Evolutionary conservation across 2,797 vertebrate genomes (phyloP), one percentile per base, ranked within the genome.

Genomic region (Gila robusta): DNA sequence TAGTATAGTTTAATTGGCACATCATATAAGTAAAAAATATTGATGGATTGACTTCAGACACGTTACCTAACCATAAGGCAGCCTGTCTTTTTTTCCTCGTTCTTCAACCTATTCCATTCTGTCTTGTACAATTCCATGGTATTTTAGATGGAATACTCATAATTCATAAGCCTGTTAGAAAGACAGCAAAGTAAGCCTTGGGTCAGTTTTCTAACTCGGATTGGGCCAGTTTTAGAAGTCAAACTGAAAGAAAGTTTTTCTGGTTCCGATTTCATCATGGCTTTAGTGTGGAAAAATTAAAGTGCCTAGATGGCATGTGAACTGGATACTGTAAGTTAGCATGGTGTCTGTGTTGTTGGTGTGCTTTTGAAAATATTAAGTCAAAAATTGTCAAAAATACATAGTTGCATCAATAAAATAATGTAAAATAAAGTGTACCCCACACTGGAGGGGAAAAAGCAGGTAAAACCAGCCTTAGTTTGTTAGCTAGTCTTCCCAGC

Each of bases 81-180:
- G 83, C 5, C 26, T 56, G 64, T 44, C 3, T 71, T 72, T 66
- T 78, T 83, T 90, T 89, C 89, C 90, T 91, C 87, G 78, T 89
- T 91, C 89, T 85, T 90, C 91, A 77, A 89, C 35, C 32, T 84
- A 19, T 84, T 77, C 28, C 8, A 69, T 84, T 84, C 73, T 41
- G 59, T 28, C 28, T 74, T 47, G 70, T 91, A 91, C 92, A 94
- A 94, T 92, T 94, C 93, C 91, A 93, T 89, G 91, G 77, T 79
- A 92, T 92, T 93, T 93, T 90, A 88, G 85, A 89, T 62, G 47
- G 91, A 94, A 94, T 93, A 92, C 91, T 94, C 92, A 94, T 94
- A 92, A 95, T 94, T 95, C 90, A 93, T 94, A 94, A 95, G 93
- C 93, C 93, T 92, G 93, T 94, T 94, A 90, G 92, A 94, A 92